phyloP scores from a whole-genome alignment of 2,113 vertebrate species.

The Cryptotis parvus region DNA sequence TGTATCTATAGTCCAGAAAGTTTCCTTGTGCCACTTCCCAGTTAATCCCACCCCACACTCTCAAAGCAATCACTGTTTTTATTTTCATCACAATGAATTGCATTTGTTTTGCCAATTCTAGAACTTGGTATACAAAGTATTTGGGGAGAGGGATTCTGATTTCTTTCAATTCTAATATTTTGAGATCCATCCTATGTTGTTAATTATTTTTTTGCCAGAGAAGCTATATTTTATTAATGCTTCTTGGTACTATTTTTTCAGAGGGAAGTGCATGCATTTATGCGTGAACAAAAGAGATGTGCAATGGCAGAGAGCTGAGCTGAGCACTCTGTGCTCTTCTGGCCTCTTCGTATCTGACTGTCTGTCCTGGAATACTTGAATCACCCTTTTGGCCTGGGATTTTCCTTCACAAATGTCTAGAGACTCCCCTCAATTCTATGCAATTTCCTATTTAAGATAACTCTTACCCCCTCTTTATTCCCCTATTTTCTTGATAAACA shows the following conservation, averaged over 20 bases:
- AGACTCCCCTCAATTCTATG: neutral
- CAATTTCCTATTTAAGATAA: neutral
- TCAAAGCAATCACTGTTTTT: neutral
- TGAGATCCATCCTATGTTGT: neutral
- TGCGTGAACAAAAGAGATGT: neutral
- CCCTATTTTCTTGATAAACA: neutral
- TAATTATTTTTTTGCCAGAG: neutral
- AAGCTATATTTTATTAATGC: neutral
- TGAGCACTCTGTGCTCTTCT: neutral
- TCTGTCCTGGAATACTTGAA: neutral
- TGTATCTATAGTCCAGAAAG: neutral
- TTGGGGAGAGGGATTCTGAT: neutral
- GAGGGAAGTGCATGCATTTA: neutral
- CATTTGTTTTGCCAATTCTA: constrained; percentile 38
- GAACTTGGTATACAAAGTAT: neutral
- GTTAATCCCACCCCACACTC: neutral
- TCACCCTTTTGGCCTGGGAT: neutral
- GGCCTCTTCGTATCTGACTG: neutral
- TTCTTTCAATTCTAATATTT: constrained; percentile 18
- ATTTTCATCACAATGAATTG: constrained; percentile 18
- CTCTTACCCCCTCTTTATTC: neutral
- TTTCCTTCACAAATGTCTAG: neutral
- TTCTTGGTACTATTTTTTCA: neutral
- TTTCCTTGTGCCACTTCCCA: neutral
- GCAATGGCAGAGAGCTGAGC: neutral